Base-by-base conservation (phyloP, 2,888 invertebrate genomes). In the Conus canariensis region DNA sequence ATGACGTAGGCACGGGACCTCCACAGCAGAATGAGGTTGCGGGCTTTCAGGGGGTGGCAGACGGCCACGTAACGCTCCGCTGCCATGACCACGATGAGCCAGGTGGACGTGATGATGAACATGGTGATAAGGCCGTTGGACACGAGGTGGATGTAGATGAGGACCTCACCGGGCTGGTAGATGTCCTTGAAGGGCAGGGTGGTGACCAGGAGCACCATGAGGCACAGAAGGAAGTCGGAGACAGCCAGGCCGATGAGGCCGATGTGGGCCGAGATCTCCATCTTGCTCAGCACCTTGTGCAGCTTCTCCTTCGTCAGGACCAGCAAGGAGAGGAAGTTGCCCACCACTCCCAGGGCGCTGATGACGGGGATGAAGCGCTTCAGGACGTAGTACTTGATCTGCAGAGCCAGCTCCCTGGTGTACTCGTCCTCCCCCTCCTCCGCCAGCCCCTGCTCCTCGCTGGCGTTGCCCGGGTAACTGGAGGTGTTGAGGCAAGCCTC, bases 71-170 rank as follows among this genome's bases (percentile, higher is more conserved):
- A 96, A n/a, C 96, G 92, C 85, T 95, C 95, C 0, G 94, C 95
- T 6, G 96, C 96, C 95, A 96, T 95, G 60, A 95, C 94, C 0
- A 96, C 95, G 16, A 95, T 96, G 59, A 96, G 93, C 95, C 95
- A 95, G 6, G 96, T 96, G 91, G 95, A 95, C 74, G 95, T 94
- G 64, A 96, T 93, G 87, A 95, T 95, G 92, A 96, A 96, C 88
- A 95, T 93, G 56, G 95, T 96, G 88, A 95, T 95, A 22, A 95
- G 91, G 25, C 94, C 94, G 59, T 92, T 90, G 58, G 94, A 94
- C 56, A 95, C 92, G 90, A 93, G 94, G 64, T 93, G 90, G 90
- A 94, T 95, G 90, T 94, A 94, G 70, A 95, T 56, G 83, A 94
- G 91, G 30, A 93, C 85, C 87, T 93, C 93, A 0, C 92, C 90